Evolutionary conservation across 2,888 invertebrate genomes (phyloP).

Genomic region (Mimas tiliae): DNA sequence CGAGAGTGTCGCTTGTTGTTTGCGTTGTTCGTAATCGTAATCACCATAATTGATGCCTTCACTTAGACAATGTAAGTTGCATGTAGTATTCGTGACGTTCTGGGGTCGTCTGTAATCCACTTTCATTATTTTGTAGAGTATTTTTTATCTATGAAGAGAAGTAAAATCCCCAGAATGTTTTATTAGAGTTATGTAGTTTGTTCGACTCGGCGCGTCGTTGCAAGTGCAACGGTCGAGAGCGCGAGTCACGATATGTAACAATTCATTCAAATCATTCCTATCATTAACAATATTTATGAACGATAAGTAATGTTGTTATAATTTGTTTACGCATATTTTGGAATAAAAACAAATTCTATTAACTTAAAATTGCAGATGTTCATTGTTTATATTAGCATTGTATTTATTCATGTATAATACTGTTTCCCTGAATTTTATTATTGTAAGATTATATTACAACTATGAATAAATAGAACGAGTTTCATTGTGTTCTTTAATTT

Average conservation of each 20-base stretch:
- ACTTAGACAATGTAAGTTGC: constrained; percentile 60
- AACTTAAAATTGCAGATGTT: constrained; percentile 65
- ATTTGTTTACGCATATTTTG: constrained; percentile 63
- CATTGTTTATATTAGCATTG: constrained; percentile 80
- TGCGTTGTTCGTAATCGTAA: constrained; percentile 55
- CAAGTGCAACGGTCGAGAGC: constrained; percentile 48
- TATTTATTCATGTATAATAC: constrained; percentile 84
- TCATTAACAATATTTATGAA: constrained; percentile 61
- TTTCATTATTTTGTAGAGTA: constrained; percentile 36
- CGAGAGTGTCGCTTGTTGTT: constrained; percentile 66
- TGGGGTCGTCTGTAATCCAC: constrained; percentile 42
- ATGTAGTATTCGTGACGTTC: constrained; percentile 38
- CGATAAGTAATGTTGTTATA: constrained; percentile 60
- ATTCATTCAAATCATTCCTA: constrained; percentile 79
- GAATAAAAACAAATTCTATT: constrained; percentile 61
- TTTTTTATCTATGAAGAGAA: constrained; percentile 27
- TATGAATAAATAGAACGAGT: constrained; percentile 64
- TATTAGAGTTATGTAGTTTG: constrained; percentile 37
- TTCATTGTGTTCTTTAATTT: constrained; percentile 48
- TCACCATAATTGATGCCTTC: constrained; percentile 75
- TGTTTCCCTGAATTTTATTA: constrained; percentile 83
- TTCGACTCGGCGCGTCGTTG: constrained; percentile 53
- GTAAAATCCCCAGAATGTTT: neutral
- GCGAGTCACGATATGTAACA: constrained; percentile 44
- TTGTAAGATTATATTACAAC: constrained; percentile 81